Base-by-base conservation (phyloP, 2,888 invertebrate genomes). In the Hydriomena furcata region DNA sequence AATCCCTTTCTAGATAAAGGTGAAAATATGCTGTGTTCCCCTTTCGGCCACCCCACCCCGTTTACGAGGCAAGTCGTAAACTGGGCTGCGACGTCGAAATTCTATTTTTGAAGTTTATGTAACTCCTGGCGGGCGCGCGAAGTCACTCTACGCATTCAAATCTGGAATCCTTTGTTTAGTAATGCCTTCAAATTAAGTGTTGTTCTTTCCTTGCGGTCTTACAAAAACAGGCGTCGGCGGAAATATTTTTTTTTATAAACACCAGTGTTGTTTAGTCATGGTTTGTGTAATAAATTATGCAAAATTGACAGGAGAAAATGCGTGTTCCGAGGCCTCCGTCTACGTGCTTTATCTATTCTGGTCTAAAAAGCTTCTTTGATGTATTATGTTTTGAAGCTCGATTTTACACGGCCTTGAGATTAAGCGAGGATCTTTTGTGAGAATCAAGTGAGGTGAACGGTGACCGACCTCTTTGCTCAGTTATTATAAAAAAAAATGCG, bases 51-150 rank as follows among this genome's bases (percentile, higher is more conserved):
- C 71, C 65, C 71, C 73, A 63, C 79, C 79, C 73, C 32, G 63
- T 79, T 82, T 80, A 82, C 75, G 81, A 80, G 73, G 67, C 58
- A 65, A 72, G 72, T 77, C 82, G 73, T 82, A 82, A 82, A 82
- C 61, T 68, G 64, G 68, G 78, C 68, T 69, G 77, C 73, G 76
- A 75, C 73, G 76, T 63, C 73, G 71, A 73, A 77, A 73, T 79
- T 82, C 81, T 82, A 82, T 82, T 82, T 82, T 78, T 76, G 80
- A 80, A 80, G 72, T 80, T 82, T 82, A 81, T 77, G 77, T 81
- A 82, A 79, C 78, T 71, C 65, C 54, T 58, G 63, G 62, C 60
- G 63, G 64, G 65, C 47, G 45, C 61, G 63, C 61, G 62, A 68
- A 66, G 63, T 63, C 65, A 61, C 66, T 58, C 61, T 63, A 70